Base-by-base conservation (phyloP, 2,888 invertebrate species). In the Archaeoteleia sp. region DNA sequence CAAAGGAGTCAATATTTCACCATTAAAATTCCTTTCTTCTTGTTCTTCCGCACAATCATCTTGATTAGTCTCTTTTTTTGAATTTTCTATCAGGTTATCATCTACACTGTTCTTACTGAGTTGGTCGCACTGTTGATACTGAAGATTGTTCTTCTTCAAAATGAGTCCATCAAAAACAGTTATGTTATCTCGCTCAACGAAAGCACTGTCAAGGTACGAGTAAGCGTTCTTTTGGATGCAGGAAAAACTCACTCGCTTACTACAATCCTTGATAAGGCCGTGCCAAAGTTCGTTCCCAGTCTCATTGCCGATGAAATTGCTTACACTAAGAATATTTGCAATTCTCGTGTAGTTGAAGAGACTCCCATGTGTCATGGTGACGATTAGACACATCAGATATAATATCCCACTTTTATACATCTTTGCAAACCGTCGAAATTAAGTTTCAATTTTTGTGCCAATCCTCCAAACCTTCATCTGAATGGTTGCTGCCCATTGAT, bases 141-240 rank as follows among this genome's bases (percentile, higher is more conserved):
- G 87, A 54, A 91, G 87, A 73, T 88, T 87, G 79, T 92, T 92
- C 74, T 88, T 90, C 67, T 87, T 90, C 78, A 93, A 90, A 42
- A 88, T 87, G 78, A 91, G 82, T 74, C 91, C 88, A 80, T 90
- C 88, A 60, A 91, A 89, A 10, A 93, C 87, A 72, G 90, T 90
- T 10, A 92, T 87, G 80, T 93, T 92, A 77, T 89, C 89, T 14
- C 87, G 86, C 32, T 88, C 87, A 34, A 89, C 88, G 46, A 95
- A 86, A 15, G 90, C 90, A 20, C 89, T 88, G 72, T 92, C 90
- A 67, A 95, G 84, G 77, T 92, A 94, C n/a, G 88, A 86, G 78
- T 91, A 92, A 23, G 94, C 90, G 78, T 92, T 93, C 76, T 91
- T 92, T 77, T 93, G 92, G 54, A 95, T 90, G 81, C 95, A 95